A percentile compares a stretch with the other conserved stretches of the same genome.
Evolutionary conservation across 2,888 invertebrate genomes (phyloP).

Genomic region (Lasioglossum morio): DNA sequence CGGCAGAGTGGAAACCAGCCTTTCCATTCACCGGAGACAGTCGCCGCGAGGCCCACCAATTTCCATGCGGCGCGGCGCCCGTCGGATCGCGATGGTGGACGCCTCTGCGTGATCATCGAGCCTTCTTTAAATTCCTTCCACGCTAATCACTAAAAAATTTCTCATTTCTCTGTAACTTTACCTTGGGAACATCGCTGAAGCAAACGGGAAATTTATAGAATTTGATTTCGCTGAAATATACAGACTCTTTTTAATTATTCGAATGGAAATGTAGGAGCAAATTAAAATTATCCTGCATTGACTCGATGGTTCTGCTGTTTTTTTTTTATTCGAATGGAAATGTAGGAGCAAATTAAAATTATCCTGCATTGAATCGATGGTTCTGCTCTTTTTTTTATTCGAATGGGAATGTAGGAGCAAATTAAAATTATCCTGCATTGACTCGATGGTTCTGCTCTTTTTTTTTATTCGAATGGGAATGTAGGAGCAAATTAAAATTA

Average conservation of each 20-base stretch:
- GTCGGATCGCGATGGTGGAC: slow-evolving; percentile 24
- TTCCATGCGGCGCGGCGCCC: slow-evolving; percentile 16
- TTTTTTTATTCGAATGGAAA: background rate
- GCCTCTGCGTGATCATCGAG: background rate
- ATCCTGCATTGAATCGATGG: background rate
- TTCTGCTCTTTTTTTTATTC: too few species aligned
- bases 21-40: slow-evolving; percentile 38
- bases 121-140: background rate
- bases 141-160: background rate
- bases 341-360: background rate
- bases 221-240: background rate
- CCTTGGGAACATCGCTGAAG: background rate
- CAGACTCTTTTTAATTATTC: background rate
- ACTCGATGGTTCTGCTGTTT: too few species aligned
- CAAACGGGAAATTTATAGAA: background rate
- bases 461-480: too few species aligned
- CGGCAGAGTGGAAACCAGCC: slow-evolving; percentile 31
- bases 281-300: background rate
- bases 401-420: too few species aligned
- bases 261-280: background rate
- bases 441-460: too few species aligned
- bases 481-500: too few species aligned
- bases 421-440: too few species aligned
- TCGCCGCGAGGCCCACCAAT: slow-evolving; percentile 11
- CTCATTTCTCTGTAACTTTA: background rate